Conservation (phyloP, 2,888 invertebrate species). For the Aleiodes alternator region DNA sequence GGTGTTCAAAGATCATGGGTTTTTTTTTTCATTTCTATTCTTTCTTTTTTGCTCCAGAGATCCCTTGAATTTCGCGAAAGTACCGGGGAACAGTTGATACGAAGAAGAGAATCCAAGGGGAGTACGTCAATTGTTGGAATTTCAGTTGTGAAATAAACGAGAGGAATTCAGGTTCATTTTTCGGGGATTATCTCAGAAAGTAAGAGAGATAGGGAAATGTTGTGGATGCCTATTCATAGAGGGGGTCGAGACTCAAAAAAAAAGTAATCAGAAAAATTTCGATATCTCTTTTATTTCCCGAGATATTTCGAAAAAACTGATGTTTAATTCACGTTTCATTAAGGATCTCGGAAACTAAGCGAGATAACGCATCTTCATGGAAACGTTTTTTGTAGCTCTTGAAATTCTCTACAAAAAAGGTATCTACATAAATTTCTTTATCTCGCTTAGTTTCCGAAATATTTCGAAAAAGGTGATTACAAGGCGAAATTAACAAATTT, state of each 20-base stretch:
- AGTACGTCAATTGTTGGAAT: neutral
- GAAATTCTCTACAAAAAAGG: no score
- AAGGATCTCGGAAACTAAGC: no score
- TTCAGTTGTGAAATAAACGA: neutral
- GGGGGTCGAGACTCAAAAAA: neutral
- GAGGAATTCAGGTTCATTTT: neutral
- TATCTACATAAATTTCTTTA: no score
- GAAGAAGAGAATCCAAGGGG: conserved; percentile 1
- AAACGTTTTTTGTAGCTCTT: no score
- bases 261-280: neutral
- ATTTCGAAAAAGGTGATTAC: no score
- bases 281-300: neutral
- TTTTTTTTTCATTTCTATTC: conserved; percentile 26
- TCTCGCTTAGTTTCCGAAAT: no score
- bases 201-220: no score
- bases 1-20: conserved; percentile 29
- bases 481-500: no score
- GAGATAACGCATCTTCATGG: no score
- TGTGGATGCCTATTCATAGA: neutral
- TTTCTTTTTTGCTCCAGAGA: conserved; percentile 41
- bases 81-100: conserved; percentile 27
- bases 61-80: conserved; percentile 41
- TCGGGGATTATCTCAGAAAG: neutral
- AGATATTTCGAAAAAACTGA: neutral
- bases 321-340: no score